Base-by-base conservation (phyloP, 1,140 invertebrate species). In the Galleria mellonella region DNA sequence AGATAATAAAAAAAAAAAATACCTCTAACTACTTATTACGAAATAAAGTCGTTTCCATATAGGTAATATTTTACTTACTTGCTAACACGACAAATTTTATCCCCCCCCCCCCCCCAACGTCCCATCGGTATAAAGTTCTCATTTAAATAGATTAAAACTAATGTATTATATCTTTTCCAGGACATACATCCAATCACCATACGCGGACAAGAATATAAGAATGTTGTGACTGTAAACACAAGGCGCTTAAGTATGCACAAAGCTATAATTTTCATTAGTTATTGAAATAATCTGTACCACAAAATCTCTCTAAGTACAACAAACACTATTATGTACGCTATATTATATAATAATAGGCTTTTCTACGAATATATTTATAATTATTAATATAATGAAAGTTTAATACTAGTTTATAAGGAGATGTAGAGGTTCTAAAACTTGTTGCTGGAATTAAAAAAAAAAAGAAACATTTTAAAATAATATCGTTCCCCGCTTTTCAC, bases 101-200 rank as follows among this genome's bases (percentile, higher is more conserved):
- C n/a, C n/a, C n/a, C n/a, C n/a, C n/a, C n/a, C n/a, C n/a, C n/a
- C n/a, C n/a, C n/a, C n/a, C n/a, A n/a, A 3, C 6, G 6, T 23
- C 2, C 17, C 17, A 23, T 23, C 6, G 17, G 17, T 6, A 23
- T 23, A 3, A 2, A 2, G 6, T 2, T 23, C 6, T 3, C 17
- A 6, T 23, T 3, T 3, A 23, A 23, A 23, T 23, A 6, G 17
- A 23, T 6, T 3, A 6, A 23, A 3, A 23, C 12, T 38, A 36
- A 38, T 39, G 41, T 47, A 27, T 49, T 38, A 54, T 75, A 56
- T 64, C 37, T 51, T 57, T 81, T 88, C 9, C 83, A 89, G 88
- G 64, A 85, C 86, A 59, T 90, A 90, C 83, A 89, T 90, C 62
- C 86, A 87, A 58, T 89, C 88, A 59, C 88, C 88, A 32, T 89